Conservation (phyloP, 2,888 invertebrate species). For the Epirrita christyi region DNA sequence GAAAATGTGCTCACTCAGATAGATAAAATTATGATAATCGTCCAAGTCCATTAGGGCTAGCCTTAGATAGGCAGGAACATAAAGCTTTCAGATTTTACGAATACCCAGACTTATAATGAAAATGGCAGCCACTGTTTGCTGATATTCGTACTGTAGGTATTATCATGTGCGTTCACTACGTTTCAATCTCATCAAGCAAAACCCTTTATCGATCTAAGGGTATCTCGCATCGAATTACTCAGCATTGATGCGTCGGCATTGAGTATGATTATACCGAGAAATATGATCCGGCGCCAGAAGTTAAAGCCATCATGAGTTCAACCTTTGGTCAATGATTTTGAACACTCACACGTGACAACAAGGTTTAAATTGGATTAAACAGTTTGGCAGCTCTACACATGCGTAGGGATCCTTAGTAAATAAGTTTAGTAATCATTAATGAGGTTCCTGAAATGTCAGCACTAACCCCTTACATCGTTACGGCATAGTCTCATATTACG, state of each 20-base stretch:
- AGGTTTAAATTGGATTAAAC: slow-evolving; percentile 10
- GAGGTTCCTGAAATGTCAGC: slow-evolving; percentile 33
- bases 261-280: slow-evolving; percentile 52
- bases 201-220: slow-evolving; percentile 38
- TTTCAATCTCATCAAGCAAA: slow-evolving; percentile 27
- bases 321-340: slow-evolving; percentile 23
- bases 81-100: slow-evolving; percentile 29
- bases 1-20: slow-evolving; percentile 12
- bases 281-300: slow-evolving; percentile 58
- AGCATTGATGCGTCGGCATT: slow-evolving; percentile 52
- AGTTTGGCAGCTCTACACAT: slow-evolving; percentile 13
- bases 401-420: slow-evolving; percentile 21
- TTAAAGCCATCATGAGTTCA: slow-evolving; percentile 30
- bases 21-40: slow-evolving; percentile 36
- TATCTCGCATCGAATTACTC: slow-evolving; percentile 51
- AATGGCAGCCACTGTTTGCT: slow-evolving; percentile 19
- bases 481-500: slow-evolving; percentile 40
- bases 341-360: slow-evolving; percentile 22
- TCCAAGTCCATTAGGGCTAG: slow-evolving; percentile 34
- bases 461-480: slow-evolving; percentile 35
- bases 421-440: slow-evolving; percentile 32
- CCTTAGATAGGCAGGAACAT: slow-evolving; percentile 24
- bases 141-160: slow-evolving; percentile 6
- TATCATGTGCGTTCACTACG: slow-evolving; percentile 1
- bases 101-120: slow-evolving; percentile 15